Base-by-base conservation (phyloP, 2,797 vertebrate species). In the Setipinna tenuifilis region DNA sequence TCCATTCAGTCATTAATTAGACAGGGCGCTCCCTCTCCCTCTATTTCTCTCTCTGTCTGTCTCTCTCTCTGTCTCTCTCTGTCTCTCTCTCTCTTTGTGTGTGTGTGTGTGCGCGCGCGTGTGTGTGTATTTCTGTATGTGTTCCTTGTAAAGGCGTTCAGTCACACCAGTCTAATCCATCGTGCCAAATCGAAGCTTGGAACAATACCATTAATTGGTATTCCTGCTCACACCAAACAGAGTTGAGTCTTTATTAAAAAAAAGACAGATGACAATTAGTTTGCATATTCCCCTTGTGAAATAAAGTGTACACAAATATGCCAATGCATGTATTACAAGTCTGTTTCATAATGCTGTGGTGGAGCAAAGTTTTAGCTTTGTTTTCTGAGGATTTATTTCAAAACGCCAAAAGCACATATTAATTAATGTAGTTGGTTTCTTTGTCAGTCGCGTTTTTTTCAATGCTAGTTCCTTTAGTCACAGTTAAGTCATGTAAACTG, bases 151-250 rank as follows among this genome's bases (percentile, higher is more conserved):
- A 89, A 92, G 91, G 92, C 91, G 89, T 86, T 85, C 87, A 92
- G 90, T 94, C 91, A 92, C 91, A 91, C 88, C 84, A 86, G 88
- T 91, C 88, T 91, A 92, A 94, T 94, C 94, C 89, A 93, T 94
- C 91, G 90, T 94, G 83, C 86, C 94, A 95, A 93, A 89, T 92
- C 88, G 93, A 91, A 93, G 91, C 90, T 90, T 92, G 89, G 90
- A 92, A 91, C 89, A 93, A 90, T 92, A 90, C 89, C 93, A 94
- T 93, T 94, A 91, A 95, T 96, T 94, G 94, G 88, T 92, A 91
- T 93, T 94, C 92, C 91, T 90, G 89, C 86, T 91, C 83, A 87
- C 87, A 90, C 87, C 92, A 94, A 93, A 14, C 59, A 86, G 87
- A 93, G 84, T 82, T 88, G 88, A 91, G 89, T 90, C 87, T 46